Percentiles rank a stretch among this genome's conserved stretches.
These are phyloP conservation scores for Seira musarum DNA, from an alignment of 2,888 invertebrate species.

Conservation along the genomic window DNA sequence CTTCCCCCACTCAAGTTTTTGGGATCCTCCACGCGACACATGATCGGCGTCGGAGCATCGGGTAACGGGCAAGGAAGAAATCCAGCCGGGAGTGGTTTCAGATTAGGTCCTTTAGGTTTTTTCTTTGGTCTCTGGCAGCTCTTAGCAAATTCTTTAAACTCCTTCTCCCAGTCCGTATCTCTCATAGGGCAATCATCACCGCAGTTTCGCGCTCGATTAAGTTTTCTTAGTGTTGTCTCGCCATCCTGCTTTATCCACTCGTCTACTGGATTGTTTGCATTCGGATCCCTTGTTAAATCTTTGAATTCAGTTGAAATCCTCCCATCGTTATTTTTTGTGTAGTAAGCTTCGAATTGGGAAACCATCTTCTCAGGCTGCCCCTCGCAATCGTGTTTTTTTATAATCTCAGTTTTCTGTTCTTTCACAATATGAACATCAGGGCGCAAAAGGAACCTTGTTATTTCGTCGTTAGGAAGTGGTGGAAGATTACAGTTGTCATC, in stretches of 20 bases:
- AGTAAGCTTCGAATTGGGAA: conserved; percentile 33
- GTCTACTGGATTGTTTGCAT: conserved; percentile 16
- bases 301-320: conserved; percentile 29
- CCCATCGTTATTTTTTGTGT: conserved; percentile 29
- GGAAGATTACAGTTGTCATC: neutral
- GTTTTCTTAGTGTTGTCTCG: conserved; percentile 8
- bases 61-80: conserved; percentile 40
- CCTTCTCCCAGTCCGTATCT: conserved; percentile 41
- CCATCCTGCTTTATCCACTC: conserved; percentile 37
- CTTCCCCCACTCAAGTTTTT: neutral
- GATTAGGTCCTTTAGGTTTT: neutral
- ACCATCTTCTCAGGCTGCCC: conserved; percentile 28
- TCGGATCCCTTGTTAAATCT: neutral
- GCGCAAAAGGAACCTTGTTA: conserved; percentile 6
- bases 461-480: conserved; percentile 12
- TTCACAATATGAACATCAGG: conserved; percentile 42
- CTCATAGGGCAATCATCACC: conserved; percentile 28
- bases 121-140: conserved; percentile 33
- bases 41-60: conserved; percentile 18
- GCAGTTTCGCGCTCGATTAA: neutral
- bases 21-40: conserved; percentile 33
- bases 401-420: conserved; percentile 35
- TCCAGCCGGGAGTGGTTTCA: conserved; percentile 28
- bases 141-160: conserved; percentile 29
- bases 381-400: conserved; percentile 23